Evolutionary conservation across 2,888 invertebrate species (phyloP).

Genomic region (Dioctria rufipes): DNA sequence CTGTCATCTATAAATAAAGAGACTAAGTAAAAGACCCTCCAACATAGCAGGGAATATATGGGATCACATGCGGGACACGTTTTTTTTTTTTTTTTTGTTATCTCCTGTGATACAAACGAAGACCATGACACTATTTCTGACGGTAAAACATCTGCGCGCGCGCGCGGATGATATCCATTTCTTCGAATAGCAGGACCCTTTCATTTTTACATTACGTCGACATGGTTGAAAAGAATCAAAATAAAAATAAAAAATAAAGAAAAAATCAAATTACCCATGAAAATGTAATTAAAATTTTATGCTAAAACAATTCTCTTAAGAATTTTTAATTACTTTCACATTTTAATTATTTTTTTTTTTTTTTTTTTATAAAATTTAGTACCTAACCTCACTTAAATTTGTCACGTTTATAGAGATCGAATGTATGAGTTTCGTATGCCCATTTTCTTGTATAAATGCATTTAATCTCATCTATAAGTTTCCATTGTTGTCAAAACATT

Average conservation of each 20-base stretch:
- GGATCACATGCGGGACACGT: conserved; percentile 6
- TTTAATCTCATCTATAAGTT: neutral
- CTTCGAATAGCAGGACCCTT: neutral
- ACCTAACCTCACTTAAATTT: no score
- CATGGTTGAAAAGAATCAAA: no score
- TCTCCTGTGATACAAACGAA: neutral
- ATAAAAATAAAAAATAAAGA: no score
- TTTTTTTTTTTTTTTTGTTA: neutral
- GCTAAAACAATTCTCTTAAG: no score
- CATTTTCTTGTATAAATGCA: neutral
- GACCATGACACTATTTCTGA: neutral
- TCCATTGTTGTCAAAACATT: conserved; percentile 30
- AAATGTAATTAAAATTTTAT: no score
- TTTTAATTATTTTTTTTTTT: no score
- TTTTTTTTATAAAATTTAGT: no score
- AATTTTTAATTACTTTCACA: no score
- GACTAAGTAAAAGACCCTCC: neutral
- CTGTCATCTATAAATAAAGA: conserved; percentile 2
- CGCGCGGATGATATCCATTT: neutral
- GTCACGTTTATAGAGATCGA: no score
- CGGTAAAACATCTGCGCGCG: neutral
- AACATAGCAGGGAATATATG: conserved; percentile 13
- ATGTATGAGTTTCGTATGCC: neutral
- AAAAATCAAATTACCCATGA: neutral
- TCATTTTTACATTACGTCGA: neutral